Percentiles rank a stretch among this genome's conserved stretches.
Conservation (phyloP, 2,113 vertebrate genomes). For the Orycteropus afer region DNA sequence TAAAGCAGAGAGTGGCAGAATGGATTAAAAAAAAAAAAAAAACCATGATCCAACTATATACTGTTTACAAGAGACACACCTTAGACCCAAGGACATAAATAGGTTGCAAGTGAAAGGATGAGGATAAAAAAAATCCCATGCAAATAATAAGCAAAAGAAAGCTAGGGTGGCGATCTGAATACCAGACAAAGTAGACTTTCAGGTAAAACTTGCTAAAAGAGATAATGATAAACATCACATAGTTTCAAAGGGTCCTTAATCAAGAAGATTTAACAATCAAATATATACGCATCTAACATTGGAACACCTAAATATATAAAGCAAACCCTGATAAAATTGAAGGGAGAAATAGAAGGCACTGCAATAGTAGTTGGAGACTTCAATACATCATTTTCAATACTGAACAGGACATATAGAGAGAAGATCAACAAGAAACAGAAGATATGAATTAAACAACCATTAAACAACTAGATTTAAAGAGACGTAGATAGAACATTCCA, state of each 20-base stretch:
- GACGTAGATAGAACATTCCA: too few relatives aligned
- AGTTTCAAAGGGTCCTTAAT: neutral
- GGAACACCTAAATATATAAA: neutral
- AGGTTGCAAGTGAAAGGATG: neutral
- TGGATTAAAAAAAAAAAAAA: neutral
- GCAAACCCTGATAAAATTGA: neutral
- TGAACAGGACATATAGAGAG: neutral
- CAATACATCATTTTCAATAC: neutral
- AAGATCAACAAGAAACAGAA: neutral
- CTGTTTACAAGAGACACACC: neutral
- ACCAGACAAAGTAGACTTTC: neutral
- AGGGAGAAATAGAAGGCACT: neutral
- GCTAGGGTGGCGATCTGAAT: neutral
- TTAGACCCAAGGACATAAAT: neutral
- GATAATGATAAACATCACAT: neutral
- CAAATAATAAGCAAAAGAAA: neutral
- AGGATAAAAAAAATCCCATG: neutral
- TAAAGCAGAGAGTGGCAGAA: neutral
- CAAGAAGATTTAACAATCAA: neutral
- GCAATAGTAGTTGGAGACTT: too few relatives aligned
- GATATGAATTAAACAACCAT: neutral
- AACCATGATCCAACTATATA: neutral
- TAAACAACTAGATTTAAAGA: neutral
- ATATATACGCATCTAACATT: neutral
- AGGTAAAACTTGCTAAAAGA: neutral